Conservation (phyloP, 2,797 vertebrate genomes). For the Pangasius djambal region DNA sequence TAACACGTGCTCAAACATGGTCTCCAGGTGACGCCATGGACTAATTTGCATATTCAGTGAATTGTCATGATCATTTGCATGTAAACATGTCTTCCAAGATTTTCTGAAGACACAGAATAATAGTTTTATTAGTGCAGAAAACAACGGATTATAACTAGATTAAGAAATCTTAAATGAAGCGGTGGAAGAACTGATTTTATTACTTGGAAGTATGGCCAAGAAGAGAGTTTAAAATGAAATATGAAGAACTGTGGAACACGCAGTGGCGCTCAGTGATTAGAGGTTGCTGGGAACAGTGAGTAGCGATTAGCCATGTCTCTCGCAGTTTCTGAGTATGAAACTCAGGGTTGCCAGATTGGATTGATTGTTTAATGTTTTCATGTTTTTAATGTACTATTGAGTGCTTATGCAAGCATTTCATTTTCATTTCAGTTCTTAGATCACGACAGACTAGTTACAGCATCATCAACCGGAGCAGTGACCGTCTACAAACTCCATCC, state of each 20-base stretch:
- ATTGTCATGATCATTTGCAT: neutral
- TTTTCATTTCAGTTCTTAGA: constrained; percentile 86
- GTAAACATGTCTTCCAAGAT: neutral
- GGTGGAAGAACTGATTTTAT: too few species aligned
- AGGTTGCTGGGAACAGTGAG: too few species aligned
- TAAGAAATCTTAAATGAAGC: too few species aligned
- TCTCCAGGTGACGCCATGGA: neutral
- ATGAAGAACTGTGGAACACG: neutral
- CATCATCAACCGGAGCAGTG: constrained; percentile 90
- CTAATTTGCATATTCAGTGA: neutral
- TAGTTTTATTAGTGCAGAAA: neutral
- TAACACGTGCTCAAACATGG: too few species aligned
- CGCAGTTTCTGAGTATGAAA: neutral
- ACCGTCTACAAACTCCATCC: constrained; percentile 85
- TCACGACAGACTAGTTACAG: constrained; percentile 89
- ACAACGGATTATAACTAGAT: neutral
- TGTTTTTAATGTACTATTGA: neutral
- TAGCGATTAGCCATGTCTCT: too few species aligned
- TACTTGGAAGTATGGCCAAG: neutral
- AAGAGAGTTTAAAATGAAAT: neutral
- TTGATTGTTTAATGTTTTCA: neutral
- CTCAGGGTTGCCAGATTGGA: neutral
- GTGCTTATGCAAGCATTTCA: neutral
- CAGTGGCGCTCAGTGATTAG: too few species aligned
- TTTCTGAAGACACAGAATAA: neutral